phyloP scores from a whole-genome alignment of 2,113 vertebrate species.

The Eulacestoma nigropectus region DNA sequence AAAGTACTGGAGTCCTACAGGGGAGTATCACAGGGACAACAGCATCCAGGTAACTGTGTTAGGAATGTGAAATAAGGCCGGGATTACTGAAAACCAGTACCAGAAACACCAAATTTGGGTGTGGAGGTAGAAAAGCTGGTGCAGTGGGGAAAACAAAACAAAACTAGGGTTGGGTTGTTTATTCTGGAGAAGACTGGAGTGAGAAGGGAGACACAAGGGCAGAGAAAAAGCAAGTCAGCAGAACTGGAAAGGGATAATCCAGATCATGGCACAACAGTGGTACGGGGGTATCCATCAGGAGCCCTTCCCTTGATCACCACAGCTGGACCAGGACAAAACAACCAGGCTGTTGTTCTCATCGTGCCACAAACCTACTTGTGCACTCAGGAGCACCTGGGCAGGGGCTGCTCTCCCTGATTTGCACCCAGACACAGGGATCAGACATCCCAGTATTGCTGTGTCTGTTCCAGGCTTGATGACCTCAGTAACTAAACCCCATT shows the following conservation, averaged over 20 bases:
- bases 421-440: background rate
- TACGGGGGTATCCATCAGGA: accelerated
- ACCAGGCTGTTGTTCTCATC: background rate
- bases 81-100: background rate
- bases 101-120: background rate
- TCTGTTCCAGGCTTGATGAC: background rate
- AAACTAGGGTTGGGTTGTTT: background rate
- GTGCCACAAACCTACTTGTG: background rate
- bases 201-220: background rate
- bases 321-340: background rate
- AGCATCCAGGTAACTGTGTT: background rate
- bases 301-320: background rate
- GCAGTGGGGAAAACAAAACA: accelerated
- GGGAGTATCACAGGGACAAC: background rate
- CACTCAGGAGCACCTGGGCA: background rate
- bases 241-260: background rate
- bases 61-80: background rate
- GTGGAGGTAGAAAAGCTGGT: background rate
- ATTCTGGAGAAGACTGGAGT: background rate
- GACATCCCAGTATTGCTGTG: background rate
- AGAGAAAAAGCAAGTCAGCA: background rate
- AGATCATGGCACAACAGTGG: too few relatives aligned
- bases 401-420: background rate
- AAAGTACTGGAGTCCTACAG: background rate
- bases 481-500: background rate